phyloP scores from a whole-genome alignment of 1,140 invertebrate genomes.

The Halesus radiatus region DNA sequence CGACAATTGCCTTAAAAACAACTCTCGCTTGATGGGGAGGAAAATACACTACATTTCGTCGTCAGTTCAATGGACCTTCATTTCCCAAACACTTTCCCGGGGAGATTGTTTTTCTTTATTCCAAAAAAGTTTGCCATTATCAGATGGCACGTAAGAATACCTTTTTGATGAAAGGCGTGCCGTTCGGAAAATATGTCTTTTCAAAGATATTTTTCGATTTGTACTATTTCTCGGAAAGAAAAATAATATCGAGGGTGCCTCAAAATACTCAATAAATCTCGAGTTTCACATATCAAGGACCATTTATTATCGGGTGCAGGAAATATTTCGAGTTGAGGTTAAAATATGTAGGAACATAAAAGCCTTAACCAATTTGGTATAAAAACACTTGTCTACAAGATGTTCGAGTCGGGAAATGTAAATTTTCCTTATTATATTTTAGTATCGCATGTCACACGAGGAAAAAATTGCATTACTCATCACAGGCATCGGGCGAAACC shows the following conservation, averaged over 20 bases:
- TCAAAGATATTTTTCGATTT: too few species aligned
- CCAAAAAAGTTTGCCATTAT: neutral
- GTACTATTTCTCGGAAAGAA: too few species aligned
- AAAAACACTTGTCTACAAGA: slow-evolving; percentile 38
- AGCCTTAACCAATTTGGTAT: slow-evolving; percentile 21
- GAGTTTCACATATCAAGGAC: too few species aligned
- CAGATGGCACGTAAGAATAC: slow-evolving; percentile 1
- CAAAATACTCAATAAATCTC: too few species aligned
- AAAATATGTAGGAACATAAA: slow-evolving; percentile 23
- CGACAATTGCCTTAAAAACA: slow-evolving; percentile 27
- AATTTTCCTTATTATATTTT: slow-evolving; percentile 46
- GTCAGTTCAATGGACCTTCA: neutral
- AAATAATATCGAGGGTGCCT: too few species aligned
- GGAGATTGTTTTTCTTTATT: slow-evolving; percentile 25
- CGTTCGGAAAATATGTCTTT: neutral
- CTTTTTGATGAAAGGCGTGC: neutral
- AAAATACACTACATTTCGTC: neutral
- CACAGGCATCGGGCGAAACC: slow-evolving; percentile 32
- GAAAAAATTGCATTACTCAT: slow-evolving; percentile 38
- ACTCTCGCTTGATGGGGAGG: neutral
- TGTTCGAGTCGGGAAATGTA: slow-evolving; percentile 26
- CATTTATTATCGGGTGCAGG: too few species aligned
- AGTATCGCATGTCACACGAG: slow-evolving; percentile 27
- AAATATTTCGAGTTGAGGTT: too few species aligned
- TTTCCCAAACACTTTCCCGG: neutral